phyloP scores from a whole-genome alignment of 2,113 vertebrate genomes.

The Lycocorax pyrrhopterus region DNA sequence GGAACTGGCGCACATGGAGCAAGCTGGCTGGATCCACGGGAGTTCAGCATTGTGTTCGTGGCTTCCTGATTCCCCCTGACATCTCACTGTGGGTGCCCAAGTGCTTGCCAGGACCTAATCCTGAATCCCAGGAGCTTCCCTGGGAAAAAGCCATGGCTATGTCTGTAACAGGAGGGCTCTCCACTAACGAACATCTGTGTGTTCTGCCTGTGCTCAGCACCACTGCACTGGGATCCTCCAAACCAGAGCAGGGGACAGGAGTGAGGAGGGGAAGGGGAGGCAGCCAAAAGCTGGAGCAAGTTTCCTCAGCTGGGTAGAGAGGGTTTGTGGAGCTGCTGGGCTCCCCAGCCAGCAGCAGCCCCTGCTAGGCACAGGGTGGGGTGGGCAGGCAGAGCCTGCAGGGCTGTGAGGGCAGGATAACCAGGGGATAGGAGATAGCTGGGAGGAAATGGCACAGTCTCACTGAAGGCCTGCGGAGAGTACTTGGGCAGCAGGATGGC shows the following conservation, averaged over 20 bases:
- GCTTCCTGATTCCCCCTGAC: neutral
- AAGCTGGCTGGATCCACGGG: neutral
- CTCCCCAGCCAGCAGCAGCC: neutral
- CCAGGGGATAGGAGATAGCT: neutral
- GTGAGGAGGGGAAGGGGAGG: fast-evolving
- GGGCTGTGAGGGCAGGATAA: neutral
- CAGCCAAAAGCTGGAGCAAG: neutral
- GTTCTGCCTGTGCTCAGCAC: neutral
- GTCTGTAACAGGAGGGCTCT: neutral
- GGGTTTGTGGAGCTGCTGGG: neutral
- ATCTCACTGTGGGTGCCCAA: neutral
- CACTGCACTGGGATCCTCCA: neutral
- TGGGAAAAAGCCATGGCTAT: neutral
- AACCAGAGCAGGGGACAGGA: neutral
- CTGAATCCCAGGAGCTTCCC: neutral
- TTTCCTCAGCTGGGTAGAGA: neutral
- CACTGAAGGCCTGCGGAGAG: neutral
- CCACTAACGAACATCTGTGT: neutral
- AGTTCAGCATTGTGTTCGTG: neutral
- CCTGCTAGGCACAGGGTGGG: neutral
- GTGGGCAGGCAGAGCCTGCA: neutral
- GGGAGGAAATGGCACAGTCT: neutral
- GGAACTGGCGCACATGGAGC: neutral
- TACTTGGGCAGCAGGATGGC: neutral
- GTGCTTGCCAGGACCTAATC: neutral